A percentile compares a stretch with the other conserved stretches of the same genome.
phyloP scores from a whole-genome alignment of 2,113 vertebrate species.

The Egretta garzetta region DNA sequence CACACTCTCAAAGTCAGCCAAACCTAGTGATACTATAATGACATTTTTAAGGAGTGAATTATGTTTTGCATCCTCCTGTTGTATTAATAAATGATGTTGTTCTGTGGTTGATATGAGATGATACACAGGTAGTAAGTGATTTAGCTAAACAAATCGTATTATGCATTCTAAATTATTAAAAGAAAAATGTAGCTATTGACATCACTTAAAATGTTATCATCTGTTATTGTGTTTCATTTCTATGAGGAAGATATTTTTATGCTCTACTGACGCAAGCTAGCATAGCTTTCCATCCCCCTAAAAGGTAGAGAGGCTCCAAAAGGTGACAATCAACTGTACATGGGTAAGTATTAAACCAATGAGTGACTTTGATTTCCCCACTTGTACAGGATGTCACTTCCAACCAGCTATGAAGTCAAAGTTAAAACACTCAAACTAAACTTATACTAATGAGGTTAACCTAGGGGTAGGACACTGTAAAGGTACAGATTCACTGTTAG shows the following conservation, averaged over 20 bases:
- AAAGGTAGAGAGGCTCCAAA: not conserved
- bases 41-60: not conserved
- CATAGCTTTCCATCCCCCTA: not conserved
- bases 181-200: not conserved
- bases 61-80: not conserved
- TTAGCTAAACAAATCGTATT: not conserved
- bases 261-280: not conserved
- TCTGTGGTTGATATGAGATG: not conserved
- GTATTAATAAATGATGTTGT: not conserved
- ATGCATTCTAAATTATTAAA: not conserved
- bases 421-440: not conserved
- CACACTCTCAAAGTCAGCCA: not conserved
- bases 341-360: not conserved
- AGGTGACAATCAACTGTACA: not conserved
- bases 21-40: not conserved
- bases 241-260: not conserved
- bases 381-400: not conserved
- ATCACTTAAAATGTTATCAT: not conserved
- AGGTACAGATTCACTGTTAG: not conserved
- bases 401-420: not conserved
- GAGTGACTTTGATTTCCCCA: not conserved
- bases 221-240: not conserved
- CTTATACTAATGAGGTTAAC: fast-evolving
- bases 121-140: not conserved
- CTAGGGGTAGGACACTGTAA: not conserved